phyloP scores from a whole-genome alignment of 2,888 invertebrate species.

The Diarsia brunnea region DNA sequence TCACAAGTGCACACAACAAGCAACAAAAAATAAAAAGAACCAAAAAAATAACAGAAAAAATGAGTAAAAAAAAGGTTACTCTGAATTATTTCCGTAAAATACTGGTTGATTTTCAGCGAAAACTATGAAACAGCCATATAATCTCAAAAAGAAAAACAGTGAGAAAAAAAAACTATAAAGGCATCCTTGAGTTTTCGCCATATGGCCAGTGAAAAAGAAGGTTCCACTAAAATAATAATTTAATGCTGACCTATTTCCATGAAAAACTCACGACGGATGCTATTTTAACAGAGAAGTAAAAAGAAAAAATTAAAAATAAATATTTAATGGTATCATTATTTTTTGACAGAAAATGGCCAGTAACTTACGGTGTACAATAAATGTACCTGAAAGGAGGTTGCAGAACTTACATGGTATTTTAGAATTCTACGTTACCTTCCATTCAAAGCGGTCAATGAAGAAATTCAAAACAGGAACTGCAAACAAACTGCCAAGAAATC shows the following conservation, averaged over 20 bases:
- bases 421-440: neutral
- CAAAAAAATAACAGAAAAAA: no score
- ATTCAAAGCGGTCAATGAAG: neutral
- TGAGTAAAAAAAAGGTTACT: constrained; percentile 6
- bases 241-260: constrained; percentile 17
- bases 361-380: neutral
- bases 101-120: neutral
- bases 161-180: neutral
- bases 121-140: neutral
- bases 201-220: constrained; percentile 2
- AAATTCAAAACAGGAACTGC: constrained; percentile 52
- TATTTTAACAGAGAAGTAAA: neutral
- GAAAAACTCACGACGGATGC: constrained; percentile 2
- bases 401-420: neutral
- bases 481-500: constrained; percentile 43
- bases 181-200: constrained; percentile 3
- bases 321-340: constrained; percentile 4
- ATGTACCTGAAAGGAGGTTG: constrained; percentile 15
- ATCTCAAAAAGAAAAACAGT: neutral
- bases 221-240: neutral
- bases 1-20: no score
- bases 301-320: constrained; percentile 1
- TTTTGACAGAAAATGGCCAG: neutral
- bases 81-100: neutral
- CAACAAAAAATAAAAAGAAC: no score